Conservation (phyloP, 2,797 vertebrate genomes). For the Rhinophrynus dorsalis region DNA sequence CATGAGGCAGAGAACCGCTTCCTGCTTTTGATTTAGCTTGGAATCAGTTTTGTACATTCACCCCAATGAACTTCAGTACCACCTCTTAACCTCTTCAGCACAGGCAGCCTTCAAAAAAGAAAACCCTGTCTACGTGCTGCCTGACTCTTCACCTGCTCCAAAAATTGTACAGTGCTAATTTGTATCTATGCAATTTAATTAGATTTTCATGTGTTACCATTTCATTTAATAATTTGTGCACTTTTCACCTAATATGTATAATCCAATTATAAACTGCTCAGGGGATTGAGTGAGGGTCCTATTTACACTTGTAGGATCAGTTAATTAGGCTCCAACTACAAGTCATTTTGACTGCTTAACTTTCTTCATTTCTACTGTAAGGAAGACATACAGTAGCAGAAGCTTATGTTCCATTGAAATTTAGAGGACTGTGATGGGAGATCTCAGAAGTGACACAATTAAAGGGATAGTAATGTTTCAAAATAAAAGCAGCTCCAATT, state of each 20-base stretch:
- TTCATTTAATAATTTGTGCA: conserved; percentile 45
- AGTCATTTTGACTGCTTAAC: conserved; percentile 18
- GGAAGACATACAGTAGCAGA: neutral
- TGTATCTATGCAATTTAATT: conserved; percentile 34
- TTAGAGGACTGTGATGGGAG: neutral
- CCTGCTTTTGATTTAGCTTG: no score
- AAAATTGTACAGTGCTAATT: conserved; percentile 36
- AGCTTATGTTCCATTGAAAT: conserved; percentile 6
- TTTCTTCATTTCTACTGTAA: conserved; percentile 10
- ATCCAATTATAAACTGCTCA: conserved; percentile 43
- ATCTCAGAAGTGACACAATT: neutral
- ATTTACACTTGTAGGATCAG: conserved; percentile 34
- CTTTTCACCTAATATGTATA: conserved; percentile 45
- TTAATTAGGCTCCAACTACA: conserved; percentile 35
- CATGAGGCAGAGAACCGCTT: no score
- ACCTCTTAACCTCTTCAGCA: no score
- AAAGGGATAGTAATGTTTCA: neutral
- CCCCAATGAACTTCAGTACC: no score
- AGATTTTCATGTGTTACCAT: conserved; percentile 42
- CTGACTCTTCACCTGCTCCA: conserved; percentile 24
- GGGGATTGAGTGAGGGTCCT: conserved; percentile 31
- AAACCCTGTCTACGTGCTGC: neutral
- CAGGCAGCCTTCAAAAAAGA: no score
- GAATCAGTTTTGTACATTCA: no score
- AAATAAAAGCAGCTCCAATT: no score